Conservation (phyloP, 2,797 vertebrate genomes). For the Sebastes elongatus region DNA sequence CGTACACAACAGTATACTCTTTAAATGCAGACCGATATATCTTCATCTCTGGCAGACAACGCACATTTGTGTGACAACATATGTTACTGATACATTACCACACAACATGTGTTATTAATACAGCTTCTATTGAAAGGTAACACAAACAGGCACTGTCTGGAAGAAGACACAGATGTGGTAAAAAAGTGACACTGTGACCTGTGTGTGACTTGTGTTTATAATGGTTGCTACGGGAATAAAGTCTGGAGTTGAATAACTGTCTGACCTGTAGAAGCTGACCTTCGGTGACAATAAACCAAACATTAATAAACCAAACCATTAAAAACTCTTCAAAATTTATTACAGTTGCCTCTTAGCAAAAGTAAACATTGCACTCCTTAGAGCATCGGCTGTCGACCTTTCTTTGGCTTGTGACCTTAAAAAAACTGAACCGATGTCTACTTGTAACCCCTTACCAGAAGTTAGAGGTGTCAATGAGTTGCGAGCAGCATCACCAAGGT, state of each 20-base stretch:
- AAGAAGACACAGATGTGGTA: conserved; percentile 8
- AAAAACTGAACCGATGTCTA: background rate
- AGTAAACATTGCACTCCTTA: background rate
- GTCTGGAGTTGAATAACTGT: background rate
- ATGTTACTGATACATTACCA: conserved; percentile 2
- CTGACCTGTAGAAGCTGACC: background rate
- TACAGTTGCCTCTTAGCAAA: background rate
- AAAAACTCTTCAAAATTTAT: background rate
- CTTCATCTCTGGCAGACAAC: conserved; percentile 2
- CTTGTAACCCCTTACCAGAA: background rate
- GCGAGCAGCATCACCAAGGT: background rate
- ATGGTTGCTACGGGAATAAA: conserved; percentile 8
- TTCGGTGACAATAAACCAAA: background rate
- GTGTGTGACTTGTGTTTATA: conserved; percentile 6
- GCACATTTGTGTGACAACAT: conserved; percentile 3
- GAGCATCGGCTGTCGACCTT: background rate
- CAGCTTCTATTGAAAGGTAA: conserved; percentile 1
- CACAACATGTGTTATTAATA: conserved; percentile 32
- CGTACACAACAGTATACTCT: background rate
- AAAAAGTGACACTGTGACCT: background rate
- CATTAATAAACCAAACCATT: background rate
- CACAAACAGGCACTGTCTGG: background rate
- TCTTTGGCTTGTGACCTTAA: background rate
- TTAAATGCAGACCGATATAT: background rate
- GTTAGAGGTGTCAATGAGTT: background rate